These are phyloP conservation scores for Metridium senile DNA, from an alignment of 92 coral and sea anemone species.

Conservation along the genomic window DNA sequence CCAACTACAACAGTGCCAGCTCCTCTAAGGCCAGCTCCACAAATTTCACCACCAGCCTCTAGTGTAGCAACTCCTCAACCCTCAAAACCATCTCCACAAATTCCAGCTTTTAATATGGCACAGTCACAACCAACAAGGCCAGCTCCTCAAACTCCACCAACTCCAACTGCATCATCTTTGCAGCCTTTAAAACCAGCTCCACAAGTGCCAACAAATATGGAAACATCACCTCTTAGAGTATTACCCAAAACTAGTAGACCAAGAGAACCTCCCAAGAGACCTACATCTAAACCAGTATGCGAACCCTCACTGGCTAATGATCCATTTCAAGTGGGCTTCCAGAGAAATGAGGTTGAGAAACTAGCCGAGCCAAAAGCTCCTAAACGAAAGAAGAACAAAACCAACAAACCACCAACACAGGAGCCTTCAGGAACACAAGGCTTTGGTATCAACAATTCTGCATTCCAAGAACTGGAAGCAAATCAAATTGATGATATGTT, in stretches of 20 bases:
- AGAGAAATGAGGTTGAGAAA: background rate
- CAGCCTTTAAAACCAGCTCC: constrained; percentile 19
- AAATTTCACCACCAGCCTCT: constrained; percentile 5
- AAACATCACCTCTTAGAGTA: constrained; percentile 27
- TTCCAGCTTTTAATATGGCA: background rate
- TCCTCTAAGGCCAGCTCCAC: background rate
- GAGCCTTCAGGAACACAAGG: background rate
- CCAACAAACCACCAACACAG: background rate
- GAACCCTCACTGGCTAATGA: constrained; percentile 39
- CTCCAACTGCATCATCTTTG: background rate
- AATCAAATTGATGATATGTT: constrained; percentile 9
- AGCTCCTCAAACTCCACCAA: constrained; percentile 1
- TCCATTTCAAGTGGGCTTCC: background rate
- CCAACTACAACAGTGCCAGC: background rate
- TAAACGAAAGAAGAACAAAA: constrained; percentile 30
- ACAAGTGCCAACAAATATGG: constrained; percentile 1
- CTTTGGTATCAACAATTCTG: constrained; percentile 27
- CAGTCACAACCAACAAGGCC: constrained; percentile 18
- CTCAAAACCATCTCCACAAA: background rate
- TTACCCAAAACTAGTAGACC: constrained; percentile 34
- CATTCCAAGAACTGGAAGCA: constrained; percentile 31
- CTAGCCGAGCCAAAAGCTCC: constrained; percentile 18
- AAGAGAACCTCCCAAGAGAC: constrained; percentile 82
- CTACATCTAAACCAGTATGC: constrained; percentile 78
- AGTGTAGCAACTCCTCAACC: constrained; percentile 4